Evolutionary conservation across 2,113 vertebrate species (phyloP), one percentile per base, ranked within the genome.

Genomic region (Strix uralensis): DNA sequence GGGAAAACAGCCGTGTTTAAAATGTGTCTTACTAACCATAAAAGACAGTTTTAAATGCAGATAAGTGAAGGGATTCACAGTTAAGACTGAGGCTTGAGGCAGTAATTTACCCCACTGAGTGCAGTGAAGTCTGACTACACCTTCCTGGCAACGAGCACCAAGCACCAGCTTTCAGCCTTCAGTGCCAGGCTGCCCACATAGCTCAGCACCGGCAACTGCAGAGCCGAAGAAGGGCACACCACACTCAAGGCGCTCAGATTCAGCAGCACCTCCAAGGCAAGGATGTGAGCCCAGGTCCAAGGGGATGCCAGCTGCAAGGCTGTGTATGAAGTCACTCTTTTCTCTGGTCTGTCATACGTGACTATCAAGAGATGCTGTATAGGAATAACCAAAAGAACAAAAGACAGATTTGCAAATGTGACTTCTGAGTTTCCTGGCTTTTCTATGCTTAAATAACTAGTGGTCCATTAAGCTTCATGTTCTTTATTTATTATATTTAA

Each of bases 401-500:
- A 83, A 91, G 29, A 55, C 18, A 55, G 67, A 79, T 87, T 92
- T 29, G 32, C 38, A 63, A 69, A 59, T 59, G 30, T 63, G 38
- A 18, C 88, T 93, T 91, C 79, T 62, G 65, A 82, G 69, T 81
- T 77, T 88, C 38, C 79, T 86, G 88, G 21, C 57, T 96, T 96
- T 85, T 73, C 42, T 47, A 40, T 27, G 32, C 29, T 86, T 91
- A 86, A 81, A 29, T 55, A 66, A 71, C 75, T 27, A 73, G 49
- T 70, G 26, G 21, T 86, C 58, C 38, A 88, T 83, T 79, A 85
- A 89, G 62, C 40, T 17, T 70, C 52, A 66, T 80, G 59, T 87
- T 83, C 67, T 46, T 58, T 58, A 83, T 92, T 93, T 97, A 97
- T 94, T 93, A 79, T 78, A 91, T 82, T 81, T 83, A 74, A 93